These are phyloP conservation scores for Gastrophryne carolinensis DNA, from an alignment of 2,797 vertebrate genomes.

Conservation along the genomic window DNA sequence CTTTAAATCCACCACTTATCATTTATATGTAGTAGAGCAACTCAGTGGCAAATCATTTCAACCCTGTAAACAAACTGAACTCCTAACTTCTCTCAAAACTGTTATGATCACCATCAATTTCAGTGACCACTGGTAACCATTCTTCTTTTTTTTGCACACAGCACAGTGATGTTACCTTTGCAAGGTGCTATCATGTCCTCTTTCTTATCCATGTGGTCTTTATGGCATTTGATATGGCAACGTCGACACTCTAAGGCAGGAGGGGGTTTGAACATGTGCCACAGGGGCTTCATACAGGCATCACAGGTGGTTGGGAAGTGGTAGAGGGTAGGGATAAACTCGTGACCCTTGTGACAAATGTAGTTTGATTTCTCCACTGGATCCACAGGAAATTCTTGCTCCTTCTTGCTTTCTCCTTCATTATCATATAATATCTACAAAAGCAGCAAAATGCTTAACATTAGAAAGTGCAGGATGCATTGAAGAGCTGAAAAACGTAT, in stretches of 20 bases:
- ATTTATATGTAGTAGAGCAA: too few species aligned
- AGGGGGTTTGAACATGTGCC: conserved; percentile 95
- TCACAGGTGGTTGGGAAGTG: conserved; percentile 97
- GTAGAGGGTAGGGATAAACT: conserved; percentile 93
- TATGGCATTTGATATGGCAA: conserved; percentile 95
- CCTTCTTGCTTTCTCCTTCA: conserved; percentile 93
- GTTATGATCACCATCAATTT: too few species aligned
- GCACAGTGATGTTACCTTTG: conserved; percentile 84
- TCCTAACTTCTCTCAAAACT: too few species aligned
- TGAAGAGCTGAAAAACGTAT: too few species aligned
- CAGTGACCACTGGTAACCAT: too few species aligned
- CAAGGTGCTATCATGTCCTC: conserved; percentile 92
- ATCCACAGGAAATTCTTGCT: conserved; percentile 82
- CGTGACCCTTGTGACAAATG: conserved; percentile 94
- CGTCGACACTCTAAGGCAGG: conserved; percentile 92
- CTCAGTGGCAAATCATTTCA: too few species aligned
- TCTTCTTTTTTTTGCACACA: too few species aligned
- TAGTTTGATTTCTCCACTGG: conserved; percentile 81
- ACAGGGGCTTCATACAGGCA: conserved; percentile 87
- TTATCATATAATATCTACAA: conserved; percentile 92
- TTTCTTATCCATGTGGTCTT: conserved; percentile 92
- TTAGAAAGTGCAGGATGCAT: neutral
- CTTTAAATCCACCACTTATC: too few species aligned
- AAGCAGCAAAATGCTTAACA: neutral
- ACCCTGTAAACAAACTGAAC: too few species aligned